Percentiles rank a stretch among this genome's conserved stretches.
Conservation (phyloP, 2,888 invertebrate genomes). For the Sminthurinus aureus region DNA sequence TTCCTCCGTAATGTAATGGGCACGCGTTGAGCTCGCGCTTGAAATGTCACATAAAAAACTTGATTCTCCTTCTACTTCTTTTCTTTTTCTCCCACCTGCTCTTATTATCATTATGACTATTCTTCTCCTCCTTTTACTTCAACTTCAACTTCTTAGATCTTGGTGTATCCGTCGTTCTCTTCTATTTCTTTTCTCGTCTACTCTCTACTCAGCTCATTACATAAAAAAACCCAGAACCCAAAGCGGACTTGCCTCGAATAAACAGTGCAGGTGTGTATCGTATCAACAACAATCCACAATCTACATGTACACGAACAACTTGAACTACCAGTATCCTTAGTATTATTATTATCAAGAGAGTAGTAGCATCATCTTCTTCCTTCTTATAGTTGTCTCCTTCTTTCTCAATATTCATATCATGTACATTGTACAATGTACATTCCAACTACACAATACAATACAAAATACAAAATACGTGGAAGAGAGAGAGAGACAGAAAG, state of each 20-base stretch:
- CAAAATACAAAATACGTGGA: too few relatives aligned
- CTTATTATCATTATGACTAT: constrained; percentile 30
- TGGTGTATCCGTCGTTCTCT: too few relatives aligned
- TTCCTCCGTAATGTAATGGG: constrained; percentile 21
- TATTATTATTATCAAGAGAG: too few relatives aligned
- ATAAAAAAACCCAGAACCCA: not conserved
- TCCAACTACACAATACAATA: too few relatives aligned
- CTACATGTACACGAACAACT: too few relatives aligned
- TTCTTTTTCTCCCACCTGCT: constrained; percentile 30
- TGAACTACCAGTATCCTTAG: too few relatives aligned
- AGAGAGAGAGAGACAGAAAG: too few relatives aligned
- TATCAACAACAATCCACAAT: too few relatives aligned
- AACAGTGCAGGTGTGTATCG: constrained; percentile 16
- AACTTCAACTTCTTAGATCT: not conserved
- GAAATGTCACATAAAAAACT: constrained; percentile 40
- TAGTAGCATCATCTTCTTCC: not conserved
- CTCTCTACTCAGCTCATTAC: too few relatives aligned
- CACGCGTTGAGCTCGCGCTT: constrained; percentile 40
- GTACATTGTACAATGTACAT: too few relatives aligned
- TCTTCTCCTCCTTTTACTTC: constrained; percentile 14
- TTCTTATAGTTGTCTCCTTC: constrained; percentile 26
- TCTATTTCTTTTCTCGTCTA: too few relatives aligned
- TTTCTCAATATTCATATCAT: not conserved
- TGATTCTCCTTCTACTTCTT: constrained; percentile 24
- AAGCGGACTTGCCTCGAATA: not conserved